Conservation (phyloP, 2,797 vertebrate genomes). For the Cossypha polioptera region DNA sequence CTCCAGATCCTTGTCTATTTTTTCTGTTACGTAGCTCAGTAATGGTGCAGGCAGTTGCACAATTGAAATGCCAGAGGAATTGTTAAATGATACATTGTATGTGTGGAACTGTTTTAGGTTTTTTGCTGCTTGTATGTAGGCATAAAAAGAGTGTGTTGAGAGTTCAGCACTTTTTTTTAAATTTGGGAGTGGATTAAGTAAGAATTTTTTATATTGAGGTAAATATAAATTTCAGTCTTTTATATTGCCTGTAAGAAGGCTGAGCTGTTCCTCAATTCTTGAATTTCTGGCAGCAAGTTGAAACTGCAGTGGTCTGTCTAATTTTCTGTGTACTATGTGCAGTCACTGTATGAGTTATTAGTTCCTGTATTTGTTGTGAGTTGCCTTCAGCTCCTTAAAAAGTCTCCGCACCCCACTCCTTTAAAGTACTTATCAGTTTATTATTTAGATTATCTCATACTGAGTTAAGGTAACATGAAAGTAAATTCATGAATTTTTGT, state of each 20-base stretch:
- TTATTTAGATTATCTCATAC: not conserved
- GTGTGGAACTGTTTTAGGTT: not conserved
- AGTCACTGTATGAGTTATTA: not conserved
- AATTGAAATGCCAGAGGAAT: constrained; percentile 7
- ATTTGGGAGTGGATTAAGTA: not conserved
- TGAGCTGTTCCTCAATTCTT: not conserved
- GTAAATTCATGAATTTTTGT: not conserved
- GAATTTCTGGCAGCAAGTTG: not conserved
- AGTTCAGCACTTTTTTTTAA: not conserved
- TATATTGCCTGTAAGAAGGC: not conserved
- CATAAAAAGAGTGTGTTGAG: not conserved
- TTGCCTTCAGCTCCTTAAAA: not conserved
- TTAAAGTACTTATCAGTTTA: not conserved
- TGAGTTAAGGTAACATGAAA: not conserved
- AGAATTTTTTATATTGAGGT: not conserved
- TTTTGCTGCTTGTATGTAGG: not conserved
- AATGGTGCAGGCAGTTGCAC: constrained; percentile 26
- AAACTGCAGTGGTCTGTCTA: not conserved
- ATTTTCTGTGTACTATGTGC: not conserved
- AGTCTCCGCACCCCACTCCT: not conserved
- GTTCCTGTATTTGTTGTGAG: not conserved
- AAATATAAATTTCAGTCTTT: not conserved
- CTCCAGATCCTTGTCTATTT: not conserved
- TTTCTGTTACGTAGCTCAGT: constrained; percentile 1
- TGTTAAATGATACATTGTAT: not conserved